These are phyloP conservation scores for Chironomus tentans DNA, from an alignment of 2,888 invertebrate species.

Conservation along the genomic window DNA sequence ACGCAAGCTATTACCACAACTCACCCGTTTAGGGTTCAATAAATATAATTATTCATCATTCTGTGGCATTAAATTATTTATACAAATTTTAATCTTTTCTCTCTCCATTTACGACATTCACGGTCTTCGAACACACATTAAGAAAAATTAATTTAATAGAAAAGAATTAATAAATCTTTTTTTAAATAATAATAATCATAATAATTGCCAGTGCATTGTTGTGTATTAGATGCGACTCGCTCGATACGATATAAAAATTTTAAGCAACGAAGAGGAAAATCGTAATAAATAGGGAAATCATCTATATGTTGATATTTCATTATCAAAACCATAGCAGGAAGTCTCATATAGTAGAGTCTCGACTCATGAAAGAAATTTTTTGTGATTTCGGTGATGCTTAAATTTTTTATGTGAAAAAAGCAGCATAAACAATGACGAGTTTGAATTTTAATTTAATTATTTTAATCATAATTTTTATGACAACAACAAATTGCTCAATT, in stretches of 20 bases:
- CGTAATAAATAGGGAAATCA: too few species aligned
- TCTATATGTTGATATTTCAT: background rate
- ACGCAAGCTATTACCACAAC: background rate
- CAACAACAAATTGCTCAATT: background rate
- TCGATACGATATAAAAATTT: background rate
- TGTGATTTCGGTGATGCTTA: background rate
- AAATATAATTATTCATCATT: slow-evolving; percentile 2
- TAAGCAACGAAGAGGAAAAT: too few species aligned
- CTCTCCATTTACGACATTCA: background rate
- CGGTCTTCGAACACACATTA: too few species aligned
- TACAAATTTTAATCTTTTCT: background rate
- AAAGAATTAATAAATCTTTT: background rate
- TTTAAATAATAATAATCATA: background rate
- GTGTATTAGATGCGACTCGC: background rate
- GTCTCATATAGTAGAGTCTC: background rate
- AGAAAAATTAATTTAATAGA: too few species aligned
- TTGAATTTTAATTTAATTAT: background rate
- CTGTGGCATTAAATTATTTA: background rate
- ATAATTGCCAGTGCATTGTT: background rate
- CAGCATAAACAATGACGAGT: too few species aligned
- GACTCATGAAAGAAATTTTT: background rate
- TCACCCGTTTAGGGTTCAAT: background rate
- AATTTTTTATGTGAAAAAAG: background rate
- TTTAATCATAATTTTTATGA: background rate
- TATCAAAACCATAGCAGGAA: background rate